These are phyloP conservation scores for Rhaphigaster nebulosa DNA, from an alignment of 2,888 invertebrate species.

Conservation along the genomic window DNA sequence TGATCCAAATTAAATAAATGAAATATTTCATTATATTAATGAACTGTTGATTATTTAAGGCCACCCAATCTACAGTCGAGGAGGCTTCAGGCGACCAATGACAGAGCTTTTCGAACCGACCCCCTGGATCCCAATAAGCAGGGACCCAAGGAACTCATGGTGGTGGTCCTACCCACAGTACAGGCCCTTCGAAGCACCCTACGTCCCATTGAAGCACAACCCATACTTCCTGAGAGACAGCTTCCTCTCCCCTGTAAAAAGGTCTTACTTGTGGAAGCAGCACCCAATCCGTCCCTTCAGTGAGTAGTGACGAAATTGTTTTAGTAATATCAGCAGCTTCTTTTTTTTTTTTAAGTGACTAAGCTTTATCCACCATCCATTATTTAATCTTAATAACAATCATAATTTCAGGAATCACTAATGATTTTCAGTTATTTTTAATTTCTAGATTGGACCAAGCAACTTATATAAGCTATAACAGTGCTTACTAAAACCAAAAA, in stretches of 20 bases:
- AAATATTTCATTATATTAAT: neutral
- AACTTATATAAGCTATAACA: neutral
- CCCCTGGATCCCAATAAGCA: constrained; percentile 82
- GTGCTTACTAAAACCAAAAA: neutral
- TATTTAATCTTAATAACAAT: constrained; percentile 15
- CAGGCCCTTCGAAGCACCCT: constrained; percentile 78
- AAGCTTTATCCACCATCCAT: constrained; percentile 36
- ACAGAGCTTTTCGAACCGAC: constrained; percentile 85
- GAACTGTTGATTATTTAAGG: constrained; percentile 70
- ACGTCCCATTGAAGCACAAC: constrained; percentile 68
- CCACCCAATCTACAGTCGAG: constrained; percentile 80
- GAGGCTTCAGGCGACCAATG: constrained; percentile 74
- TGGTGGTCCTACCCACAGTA: constrained; percentile 89
- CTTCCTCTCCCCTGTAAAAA: constrained; percentile 91
- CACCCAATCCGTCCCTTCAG: constrained; percentile 92
- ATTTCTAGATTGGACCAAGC: neutral
- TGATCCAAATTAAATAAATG: neutral
- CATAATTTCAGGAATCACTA: constrained; percentile 2
- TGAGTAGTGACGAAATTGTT: constrained; percentile 74
- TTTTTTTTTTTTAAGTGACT: neutral
- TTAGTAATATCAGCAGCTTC: neutral
- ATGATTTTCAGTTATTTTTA: constrained; percentile 5
- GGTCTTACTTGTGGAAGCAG: constrained; percentile 91
- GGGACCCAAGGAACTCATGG: constrained; percentile 89
- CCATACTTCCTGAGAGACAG: constrained; percentile 88